A percentile compares a stretch with the other conserved stretches of the same genome.
Evolutionary conservation across 2,797 vertebrate species (phyloP).

Genomic region (Enoplosus armatus): DNA sequence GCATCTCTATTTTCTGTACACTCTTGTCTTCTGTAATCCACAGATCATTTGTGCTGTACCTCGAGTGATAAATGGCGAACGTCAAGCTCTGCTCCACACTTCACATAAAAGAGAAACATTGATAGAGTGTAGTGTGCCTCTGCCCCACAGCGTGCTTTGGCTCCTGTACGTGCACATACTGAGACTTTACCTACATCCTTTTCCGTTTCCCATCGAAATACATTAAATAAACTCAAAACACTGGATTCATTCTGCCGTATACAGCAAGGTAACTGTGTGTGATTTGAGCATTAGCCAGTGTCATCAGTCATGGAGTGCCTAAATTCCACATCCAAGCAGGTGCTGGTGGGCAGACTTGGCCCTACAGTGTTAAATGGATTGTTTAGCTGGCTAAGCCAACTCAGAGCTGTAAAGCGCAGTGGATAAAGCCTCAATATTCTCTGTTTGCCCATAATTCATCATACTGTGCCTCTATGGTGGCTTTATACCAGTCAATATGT

Average conservation of each 20-base stretch:
- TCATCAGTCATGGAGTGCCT: slow-evolving; percentile 65
- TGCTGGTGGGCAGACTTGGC: slow-evolving; percentile 51
- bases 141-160: slow-evolving; percentile 10
- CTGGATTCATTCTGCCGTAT: slow-evolving; percentile 24
- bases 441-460: slow-evolving; percentile 71
- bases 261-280: slow-evolving; percentile 42
- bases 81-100: slow-evolving; percentile 26
- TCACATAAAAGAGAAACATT: slow-evolving; percentile 42
- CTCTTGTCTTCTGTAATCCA: slow-evolving; percentile 12
- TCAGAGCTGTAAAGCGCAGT: slow-evolving; percentile 57
- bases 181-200: slow-evolving; percentile 37
- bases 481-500: slow-evolving; percentile 31
- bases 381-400: slow-evolving; percentile 64
- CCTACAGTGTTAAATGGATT: slow-evolving; percentile 62
- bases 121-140: slow-evolving; percentile 15
- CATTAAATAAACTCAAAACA: slow-evolving; percentile 25
- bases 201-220: slow-evolving; percentile 22
- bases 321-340: slow-evolving; percentile 59
- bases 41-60: slow-evolving; percentile 20
- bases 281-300: slow-evolving; percentile 55
- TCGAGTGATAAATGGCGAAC: slow-evolving; percentile 36
- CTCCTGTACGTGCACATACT: not conserved
- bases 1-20: not conserved
- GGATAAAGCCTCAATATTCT: slow-evolving; percentile 67
- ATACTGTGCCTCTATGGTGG: slow-evolving; percentile 35